phyloP scores from a whole-genome alignment of 2,888 invertebrate genomes.

The Eledona agricola region DNA sequence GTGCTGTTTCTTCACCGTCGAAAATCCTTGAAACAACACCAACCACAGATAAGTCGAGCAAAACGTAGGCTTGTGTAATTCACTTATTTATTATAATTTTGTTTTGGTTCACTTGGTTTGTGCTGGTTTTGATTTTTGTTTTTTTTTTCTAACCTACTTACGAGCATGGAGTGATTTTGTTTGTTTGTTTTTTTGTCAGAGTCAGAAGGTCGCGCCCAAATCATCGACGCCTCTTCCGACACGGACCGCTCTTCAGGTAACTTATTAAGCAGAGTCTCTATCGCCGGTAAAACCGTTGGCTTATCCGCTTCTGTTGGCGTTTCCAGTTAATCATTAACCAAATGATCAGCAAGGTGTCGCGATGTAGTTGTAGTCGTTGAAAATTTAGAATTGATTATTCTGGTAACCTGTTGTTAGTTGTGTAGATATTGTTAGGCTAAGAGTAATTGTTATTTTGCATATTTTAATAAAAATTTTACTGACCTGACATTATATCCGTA shows the following conservation, averaged over 20 bases:
- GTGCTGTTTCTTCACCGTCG: slow-evolving; percentile 41
- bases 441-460: slow-evolving; percentile 10
- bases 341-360: slow-evolving; percentile 19
- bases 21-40: slow-evolving; percentile 44
- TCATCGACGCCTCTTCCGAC: slow-evolving; percentile 69
- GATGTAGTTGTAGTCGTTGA: slow-evolving; percentile 22
- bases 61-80: no score
- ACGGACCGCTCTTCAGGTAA: slow-evolving; percentile 74
- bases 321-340: slow-evolving; percentile 19
- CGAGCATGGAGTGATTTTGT: slow-evolving; percentile 37
- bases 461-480: slow-evolving; percentile 26
- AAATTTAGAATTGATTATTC: slow-evolving; percentile 16
- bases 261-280: slow-evolving; percentile 59
- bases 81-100: slow-evolving; percentile 17
- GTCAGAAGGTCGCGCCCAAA: slow-evolving; percentile 65
- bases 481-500: not conserved
- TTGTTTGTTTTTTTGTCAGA: slow-evolving; percentile 49
- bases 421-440: slow-evolving; percentile 7
- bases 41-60: slow-evolving; percentile 46
- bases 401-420: slow-evolving; percentile 16
- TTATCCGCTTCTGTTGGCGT: slow-evolving; percentile 24
- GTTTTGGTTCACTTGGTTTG: slow-evolving; percentile 46
- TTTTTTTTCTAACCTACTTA: slow-evolving; percentile 21
- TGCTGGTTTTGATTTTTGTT: slow-evolving; percentile 43
- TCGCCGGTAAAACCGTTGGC: slow-evolving; percentile 63